These are phyloP conservation scores for Adelges cooleyi DNA, from an alignment of 1,140 invertebrate genomes.

Conservation along the genomic window DNA sequence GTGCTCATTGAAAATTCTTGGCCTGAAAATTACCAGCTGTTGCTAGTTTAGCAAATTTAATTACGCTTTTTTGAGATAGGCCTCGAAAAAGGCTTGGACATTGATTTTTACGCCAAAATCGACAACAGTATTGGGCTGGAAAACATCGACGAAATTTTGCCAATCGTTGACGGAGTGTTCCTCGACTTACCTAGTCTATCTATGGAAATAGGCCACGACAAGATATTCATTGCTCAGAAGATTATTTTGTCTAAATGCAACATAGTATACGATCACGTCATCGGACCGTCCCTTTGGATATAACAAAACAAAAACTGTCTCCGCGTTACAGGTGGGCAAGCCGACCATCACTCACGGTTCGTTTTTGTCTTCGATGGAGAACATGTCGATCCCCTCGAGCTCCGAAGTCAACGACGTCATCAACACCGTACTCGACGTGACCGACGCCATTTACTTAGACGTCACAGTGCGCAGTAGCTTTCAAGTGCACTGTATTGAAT, in stretches of 20 bases:
- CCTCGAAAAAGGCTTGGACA: neutral
- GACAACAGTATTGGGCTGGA: neutral
- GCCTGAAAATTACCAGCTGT: too few relatives aligned
- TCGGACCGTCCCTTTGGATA: neutral
- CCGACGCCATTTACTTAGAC: neutral
- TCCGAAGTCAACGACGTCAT: neutral
- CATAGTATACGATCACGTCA: neutral
- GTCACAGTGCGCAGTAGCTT: neutral
- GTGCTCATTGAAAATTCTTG: too few relatives aligned
- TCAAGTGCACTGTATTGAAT: neutral
- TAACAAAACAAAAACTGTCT: neutral
- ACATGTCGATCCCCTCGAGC: neutral
- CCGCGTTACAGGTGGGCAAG: neutral
- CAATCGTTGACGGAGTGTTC: neutral
- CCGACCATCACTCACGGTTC: neutral
- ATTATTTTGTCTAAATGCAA: constrained; percentile 11
- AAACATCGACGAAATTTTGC: neutral
- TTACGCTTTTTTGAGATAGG: neutral
- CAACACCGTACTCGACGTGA: neutral
- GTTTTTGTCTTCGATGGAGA: constrained; percentile 2
- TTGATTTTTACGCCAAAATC: neutral
- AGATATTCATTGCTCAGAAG: neutral
- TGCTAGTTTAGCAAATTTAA: neutral
- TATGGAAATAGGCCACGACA: neutral
- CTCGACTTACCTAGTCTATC: neutral